Evolutionary conservation across 1,140 invertebrate genomes (phyloP).

Genomic region (Platyura marginata): DNA sequence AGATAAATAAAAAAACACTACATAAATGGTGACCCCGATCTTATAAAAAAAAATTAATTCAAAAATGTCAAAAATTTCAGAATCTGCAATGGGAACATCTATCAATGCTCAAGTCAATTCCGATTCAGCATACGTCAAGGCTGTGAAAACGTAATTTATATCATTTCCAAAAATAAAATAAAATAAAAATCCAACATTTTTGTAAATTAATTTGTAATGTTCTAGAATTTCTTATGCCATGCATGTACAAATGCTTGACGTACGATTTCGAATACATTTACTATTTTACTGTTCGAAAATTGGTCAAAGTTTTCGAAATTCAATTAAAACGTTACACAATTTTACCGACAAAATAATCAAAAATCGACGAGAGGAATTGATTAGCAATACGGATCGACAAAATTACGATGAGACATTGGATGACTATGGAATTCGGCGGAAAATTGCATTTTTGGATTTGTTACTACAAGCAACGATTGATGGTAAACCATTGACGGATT

Average conservation of each 20-base stretch:
- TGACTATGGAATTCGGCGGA: constrained; percentile 28
- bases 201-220: constrained; percentile 4
- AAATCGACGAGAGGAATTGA: constrained; percentile 17
- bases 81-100: constrained; percentile 69
- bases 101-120: constrained; percentile 50
- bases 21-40: not conserved
- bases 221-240: not conserved
- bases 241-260: constrained; percentile 9
- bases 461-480: constrained; percentile 40
- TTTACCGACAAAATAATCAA: constrained; percentile 40
- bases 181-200: too few species aligned
- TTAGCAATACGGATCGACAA: not conserved
- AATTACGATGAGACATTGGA: not conserved
- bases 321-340: constrained; percentile 43
- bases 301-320: too few species aligned
- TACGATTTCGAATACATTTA: constrained; percentile 28
- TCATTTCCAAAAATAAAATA: too few species aligned
- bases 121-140: constrained; percentile 52
- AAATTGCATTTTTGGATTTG: constrained; percentile 58
- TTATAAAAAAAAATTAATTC: not conserved
- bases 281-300: constrained; percentile 13
- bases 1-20: not conserved
- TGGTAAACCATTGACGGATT: constrained; percentile 33
- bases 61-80: constrained; percentile 26
- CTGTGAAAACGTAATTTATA: constrained; percentile 39